Evolutionary conservation across 2,797 vertebrate species (phyloP).

Genomic region (Margarornis squamiger): DNA sequence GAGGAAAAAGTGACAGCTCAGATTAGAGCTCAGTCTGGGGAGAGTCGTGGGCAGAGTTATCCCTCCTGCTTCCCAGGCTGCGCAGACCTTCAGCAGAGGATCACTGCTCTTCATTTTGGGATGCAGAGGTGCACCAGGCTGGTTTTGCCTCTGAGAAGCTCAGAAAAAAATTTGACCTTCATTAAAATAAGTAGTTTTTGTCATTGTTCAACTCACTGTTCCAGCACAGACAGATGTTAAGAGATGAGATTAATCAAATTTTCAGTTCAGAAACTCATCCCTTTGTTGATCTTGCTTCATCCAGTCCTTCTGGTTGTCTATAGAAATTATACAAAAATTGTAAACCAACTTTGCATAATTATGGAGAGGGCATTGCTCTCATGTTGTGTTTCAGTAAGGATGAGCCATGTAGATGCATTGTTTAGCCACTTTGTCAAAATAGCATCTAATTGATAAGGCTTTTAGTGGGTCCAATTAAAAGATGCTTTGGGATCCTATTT

Average conservation of each 20-base stretch:
- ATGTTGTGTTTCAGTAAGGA: neutral
- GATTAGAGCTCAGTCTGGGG: neutral
- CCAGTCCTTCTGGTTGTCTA: neutral
- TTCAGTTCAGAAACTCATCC: neutral
- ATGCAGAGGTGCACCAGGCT: neutral
- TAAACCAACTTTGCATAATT: neutral
- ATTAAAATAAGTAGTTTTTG: neutral
- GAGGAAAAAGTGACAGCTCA: neutral
- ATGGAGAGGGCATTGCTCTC: fast-evolving
- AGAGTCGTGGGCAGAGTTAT: neutral
- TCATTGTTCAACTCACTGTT: neutral
- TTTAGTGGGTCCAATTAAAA: constrained; percentile 31
- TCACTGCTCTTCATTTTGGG: neutral
- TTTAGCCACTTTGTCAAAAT: neutral
- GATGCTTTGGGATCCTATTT: neutral
- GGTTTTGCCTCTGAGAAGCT: neutral
- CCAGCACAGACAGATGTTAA: neutral
- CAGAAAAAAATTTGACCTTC: neutral
- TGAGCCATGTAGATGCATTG: neutral
- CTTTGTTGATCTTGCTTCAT: neutral
- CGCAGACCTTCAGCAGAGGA: neutral
- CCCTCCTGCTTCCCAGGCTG: neutral
- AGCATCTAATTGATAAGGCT: constrained; percentile 42
- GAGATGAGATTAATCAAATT: neutral
- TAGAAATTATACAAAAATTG: neutral